Evolutionary conservation across 2,113 vertebrate species (phyloP).

Genomic region (Syngnathus typhle): DNA sequence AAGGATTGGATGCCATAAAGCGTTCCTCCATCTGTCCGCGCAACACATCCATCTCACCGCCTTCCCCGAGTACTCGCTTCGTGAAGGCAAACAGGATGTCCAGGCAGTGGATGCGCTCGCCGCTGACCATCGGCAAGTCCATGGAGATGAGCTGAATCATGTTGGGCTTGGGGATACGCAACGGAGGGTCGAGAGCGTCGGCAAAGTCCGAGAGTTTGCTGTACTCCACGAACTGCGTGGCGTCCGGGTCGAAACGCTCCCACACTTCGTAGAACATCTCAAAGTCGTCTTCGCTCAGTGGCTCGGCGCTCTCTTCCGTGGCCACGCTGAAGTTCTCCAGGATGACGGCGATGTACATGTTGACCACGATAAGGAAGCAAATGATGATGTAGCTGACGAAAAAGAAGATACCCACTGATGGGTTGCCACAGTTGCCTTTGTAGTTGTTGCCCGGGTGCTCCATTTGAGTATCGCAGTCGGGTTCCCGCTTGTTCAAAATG

Average conservation of each 20-base stretch:
- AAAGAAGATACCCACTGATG: conserved; percentile 87
- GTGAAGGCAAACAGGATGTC: conserved; percentile 98
- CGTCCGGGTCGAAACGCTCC: conserved; percentile 89
- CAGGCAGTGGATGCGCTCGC: conserved; percentile 95
- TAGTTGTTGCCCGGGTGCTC: conserved; percentile 80
- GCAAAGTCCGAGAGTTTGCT: conserved; percentile 88
- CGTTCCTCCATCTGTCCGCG: conserved; percentile 98
- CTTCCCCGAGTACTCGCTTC: conserved; percentile 89
- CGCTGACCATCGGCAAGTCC: conserved; percentile 95
- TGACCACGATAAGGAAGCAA: conserved; percentile 95
- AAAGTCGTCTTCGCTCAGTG: conserved; percentile 90
- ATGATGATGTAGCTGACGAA: conserved; percentile 98
- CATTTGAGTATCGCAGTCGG: conserved; percentile 79
- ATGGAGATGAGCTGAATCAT: conserved; percentile 86
- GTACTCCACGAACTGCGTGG: conserved; percentile 90
- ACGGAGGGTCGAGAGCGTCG: conserved; percentile 83
- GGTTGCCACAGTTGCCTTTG: conserved; percentile 86
- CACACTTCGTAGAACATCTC: conserved; percentile 98
- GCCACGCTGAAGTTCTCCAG: conserved; percentile 95
- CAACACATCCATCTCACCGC: conserved; percentile 87
- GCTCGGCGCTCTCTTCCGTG: conserved; percentile 91
- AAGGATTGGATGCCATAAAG: conserved; percentile 95
- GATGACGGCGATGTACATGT: conserved; percentile 99
- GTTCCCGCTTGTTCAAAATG: conserved; percentile 83
- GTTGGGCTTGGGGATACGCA: conserved; percentile 88